phyloP scores from a whole-genome alignment of 2,888 invertebrate species.

The Eugnorisma glareosa region DNA sequence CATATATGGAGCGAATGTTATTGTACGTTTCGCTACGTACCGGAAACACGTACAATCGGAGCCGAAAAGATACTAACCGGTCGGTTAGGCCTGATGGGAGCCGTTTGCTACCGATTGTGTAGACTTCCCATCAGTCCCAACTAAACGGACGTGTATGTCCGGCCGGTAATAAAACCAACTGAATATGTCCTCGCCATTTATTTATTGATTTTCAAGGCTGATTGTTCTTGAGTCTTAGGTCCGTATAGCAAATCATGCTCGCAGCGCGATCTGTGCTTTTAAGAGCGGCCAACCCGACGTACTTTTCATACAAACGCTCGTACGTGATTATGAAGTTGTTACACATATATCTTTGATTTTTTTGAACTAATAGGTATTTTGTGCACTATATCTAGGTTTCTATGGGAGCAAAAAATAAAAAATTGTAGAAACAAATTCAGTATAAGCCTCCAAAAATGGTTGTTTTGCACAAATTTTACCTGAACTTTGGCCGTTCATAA shows the following conservation, averaged over 20 bases:
- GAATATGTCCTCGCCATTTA: constrained; percentile 53
- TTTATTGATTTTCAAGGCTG: constrained; percentile 39
- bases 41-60: constrained; percentile 73
- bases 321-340: no score
- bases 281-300: no score
- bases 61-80: constrained; percentile 71
- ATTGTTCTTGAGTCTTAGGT: not conserved
- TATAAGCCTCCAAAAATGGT: no score
- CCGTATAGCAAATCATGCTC: not conserved
- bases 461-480: no score
- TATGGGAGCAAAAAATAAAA: no score
- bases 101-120: constrained; percentile 53
- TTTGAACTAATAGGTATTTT: no score
- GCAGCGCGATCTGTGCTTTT: not conserved
- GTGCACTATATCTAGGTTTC: no score
- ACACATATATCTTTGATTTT: no score
- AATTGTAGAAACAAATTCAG: no score
- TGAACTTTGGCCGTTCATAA: no score
- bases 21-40: constrained; percentile 65
- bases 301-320: no score
- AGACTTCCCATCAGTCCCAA: constrained; percentile 34
- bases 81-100: constrained; percentile 56
- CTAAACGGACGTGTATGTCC: constrained; percentile 64
- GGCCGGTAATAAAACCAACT: constrained; percentile 49
- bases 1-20: constrained; percentile 62